Conservation (phyloP, 2,888 invertebrate species). For the Branchellion lobata region DNA sequence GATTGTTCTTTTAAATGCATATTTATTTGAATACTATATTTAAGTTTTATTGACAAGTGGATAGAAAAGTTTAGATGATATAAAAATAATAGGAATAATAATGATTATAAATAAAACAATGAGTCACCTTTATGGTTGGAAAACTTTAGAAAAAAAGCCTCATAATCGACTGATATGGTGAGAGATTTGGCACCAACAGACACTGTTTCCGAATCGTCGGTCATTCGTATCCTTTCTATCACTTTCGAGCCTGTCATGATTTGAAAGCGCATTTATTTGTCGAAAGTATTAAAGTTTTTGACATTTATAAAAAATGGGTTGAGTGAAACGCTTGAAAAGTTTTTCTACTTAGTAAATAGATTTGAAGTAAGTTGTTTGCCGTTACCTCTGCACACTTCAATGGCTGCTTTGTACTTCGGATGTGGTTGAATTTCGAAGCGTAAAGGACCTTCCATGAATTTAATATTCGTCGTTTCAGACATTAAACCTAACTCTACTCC, state of each 20-base stretch:
- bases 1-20: no score
- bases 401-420: constrained; percentile 3
- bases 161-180: constrained; percentile 74
- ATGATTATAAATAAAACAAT: no score
- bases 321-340: no score
- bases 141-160: constrained; percentile 74
- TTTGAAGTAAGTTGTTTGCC: no score
- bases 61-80: no score
- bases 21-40: no score
- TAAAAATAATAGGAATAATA: no score
- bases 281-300: no score
- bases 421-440: constrained; percentile 3
- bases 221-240: constrained; percentile 21
- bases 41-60: no score
- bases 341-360: no score
- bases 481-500: constrained; percentile 6
- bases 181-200: constrained; percentile 71
- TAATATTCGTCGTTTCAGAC: constrained; percentile 1
- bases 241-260: not conserved
- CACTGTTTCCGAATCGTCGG: constrained; percentile 46
- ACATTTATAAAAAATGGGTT: no score
- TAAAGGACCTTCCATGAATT: constrained; percentile 7
- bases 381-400: not conserved
- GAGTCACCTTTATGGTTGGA: constrained; percentile 44
- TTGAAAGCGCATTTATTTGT: no score